Conservation (phyloP, 2,888 invertebrate species). For the Eudasyphora cyanicolor region DNA sequence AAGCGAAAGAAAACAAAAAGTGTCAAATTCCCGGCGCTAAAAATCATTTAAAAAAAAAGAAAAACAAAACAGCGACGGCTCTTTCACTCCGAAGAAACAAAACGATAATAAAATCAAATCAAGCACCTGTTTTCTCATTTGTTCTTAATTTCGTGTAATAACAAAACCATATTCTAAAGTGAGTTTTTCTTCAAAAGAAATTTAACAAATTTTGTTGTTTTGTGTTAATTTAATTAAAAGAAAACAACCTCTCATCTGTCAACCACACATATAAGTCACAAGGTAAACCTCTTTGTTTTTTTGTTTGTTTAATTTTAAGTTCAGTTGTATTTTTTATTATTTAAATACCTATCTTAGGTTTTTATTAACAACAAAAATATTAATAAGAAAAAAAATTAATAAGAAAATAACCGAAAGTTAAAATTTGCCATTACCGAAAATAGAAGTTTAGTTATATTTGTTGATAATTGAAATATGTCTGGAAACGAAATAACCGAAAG, state of each 20-base stretch:
- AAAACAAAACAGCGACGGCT: slow-evolving; percentile 49
- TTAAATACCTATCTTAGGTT: no score
- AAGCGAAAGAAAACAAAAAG: slow-evolving; percentile 55
- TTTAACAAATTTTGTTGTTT: slow-evolving; percentile 60
- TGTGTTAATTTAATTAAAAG: slow-evolving; percentile 21
- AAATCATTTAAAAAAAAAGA: slow-evolving; percentile 2
- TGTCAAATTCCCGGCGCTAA: slow-evolving; percentile 52
- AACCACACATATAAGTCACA: slow-evolving; percentile 47
- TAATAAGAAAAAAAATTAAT: no score
- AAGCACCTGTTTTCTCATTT: not conserved
- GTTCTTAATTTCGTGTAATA: not conserved
- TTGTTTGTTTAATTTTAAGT: slow-evolving; percentile 18
- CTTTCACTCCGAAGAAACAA: slow-evolving; percentile 7
- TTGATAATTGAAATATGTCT: no score
- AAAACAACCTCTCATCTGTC: slow-evolving; percentile 39
- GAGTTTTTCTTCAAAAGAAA: slow-evolving; percentile 43
- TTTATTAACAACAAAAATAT: no score
- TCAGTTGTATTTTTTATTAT: slow-evolving; percentile 20
- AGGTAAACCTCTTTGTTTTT: slow-evolving; percentile 60
- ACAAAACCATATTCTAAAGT: slow-evolving; percentile 19
- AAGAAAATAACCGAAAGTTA: no score
- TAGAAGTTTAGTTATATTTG: no score
- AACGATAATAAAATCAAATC: not conserved
- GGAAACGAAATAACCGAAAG: no score
- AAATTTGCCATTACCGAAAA: no score